Percentiles rank a stretch among this genome's conserved stretches.
Evolutionary conservation across 2,888 invertebrate genomes (phyloP).

Genomic region (Mythimna ferrago): DNA sequence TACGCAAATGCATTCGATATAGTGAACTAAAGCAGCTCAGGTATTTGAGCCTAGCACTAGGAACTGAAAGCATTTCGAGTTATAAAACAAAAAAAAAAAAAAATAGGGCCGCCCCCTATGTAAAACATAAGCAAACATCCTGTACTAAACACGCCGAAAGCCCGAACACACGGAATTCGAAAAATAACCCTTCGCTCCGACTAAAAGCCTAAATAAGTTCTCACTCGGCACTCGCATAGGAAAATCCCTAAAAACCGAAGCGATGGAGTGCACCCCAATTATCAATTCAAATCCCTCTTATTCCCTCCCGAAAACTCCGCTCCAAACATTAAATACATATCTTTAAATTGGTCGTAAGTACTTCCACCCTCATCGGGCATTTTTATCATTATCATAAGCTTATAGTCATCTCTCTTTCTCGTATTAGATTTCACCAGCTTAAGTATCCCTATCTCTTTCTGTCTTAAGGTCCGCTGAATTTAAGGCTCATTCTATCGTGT

Average conservation of each 20-base stretch:
- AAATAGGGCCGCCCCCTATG: background rate
- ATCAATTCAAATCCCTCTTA: constrained; percentile 84
- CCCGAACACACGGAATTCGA: constrained; percentile 56
- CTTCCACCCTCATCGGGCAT: constrained; percentile 86
- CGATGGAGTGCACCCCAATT: constrained; percentile 84
- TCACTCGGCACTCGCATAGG: constrained; percentile 62
- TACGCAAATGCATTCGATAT: background rate
- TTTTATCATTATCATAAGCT: constrained; percentile 89
- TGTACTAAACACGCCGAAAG: constrained; percentile 13
- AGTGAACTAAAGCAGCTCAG: background rate
- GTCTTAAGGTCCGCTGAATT: constrained; percentile 77
- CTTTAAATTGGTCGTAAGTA: constrained; percentile 89
- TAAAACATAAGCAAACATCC: constrained; percentile 18
- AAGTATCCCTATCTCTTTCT: constrained; percentile 68
- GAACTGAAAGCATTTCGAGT: constrained; percentile 13
- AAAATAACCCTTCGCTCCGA: constrained; percentile 51
- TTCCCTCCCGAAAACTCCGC: constrained; percentile 70
- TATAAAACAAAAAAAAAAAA: constrained; percentile 22
- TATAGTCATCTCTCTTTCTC: constrained; percentile 74
- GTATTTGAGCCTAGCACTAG: background rate
- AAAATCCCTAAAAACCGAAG: constrained; percentile 65
- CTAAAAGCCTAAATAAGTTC: constrained; percentile 65
- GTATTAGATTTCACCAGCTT: constrained; percentile 47
- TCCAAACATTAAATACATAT: constrained; percentile 89
- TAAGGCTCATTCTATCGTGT: constrained; percentile 84